Percentiles rank a stretch among this genome's conserved stretches.
Evolutionary conservation across 1,140 invertebrate genomes (phyloP).

Genomic region (Hestina assimilis): DNA sequence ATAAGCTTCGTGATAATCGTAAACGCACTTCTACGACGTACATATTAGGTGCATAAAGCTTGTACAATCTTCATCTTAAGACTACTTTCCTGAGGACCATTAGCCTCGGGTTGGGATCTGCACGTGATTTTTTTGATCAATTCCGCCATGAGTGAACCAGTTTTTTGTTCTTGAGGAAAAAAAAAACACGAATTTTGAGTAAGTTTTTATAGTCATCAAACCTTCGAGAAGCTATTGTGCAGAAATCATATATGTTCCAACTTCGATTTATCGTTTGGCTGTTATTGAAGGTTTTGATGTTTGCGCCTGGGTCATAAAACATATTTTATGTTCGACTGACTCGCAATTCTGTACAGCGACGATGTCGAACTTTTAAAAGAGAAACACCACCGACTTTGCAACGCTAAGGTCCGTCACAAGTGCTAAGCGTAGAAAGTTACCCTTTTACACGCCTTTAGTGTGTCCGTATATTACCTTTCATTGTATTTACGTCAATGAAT

Average conservation of each 20-base stretch:
- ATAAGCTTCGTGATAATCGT: slow-evolving; percentile 61
- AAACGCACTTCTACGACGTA: slow-evolving; percentile 32
- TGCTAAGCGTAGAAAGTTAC: slow-evolving; percentile 69
- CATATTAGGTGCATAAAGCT: slow-evolving; percentile 30
- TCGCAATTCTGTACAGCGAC: slow-evolving; percentile 46
- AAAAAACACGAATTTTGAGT: slow-evolving; percentile 16
- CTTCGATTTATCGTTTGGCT: slow-evolving; percentile 57
- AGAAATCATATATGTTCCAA: slow-evolving; percentile 21
- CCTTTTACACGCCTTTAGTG: slow-evolving; percentile 43
- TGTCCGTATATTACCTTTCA: slow-evolving; percentile 4
- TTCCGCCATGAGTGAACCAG: slow-evolving; percentile 29
- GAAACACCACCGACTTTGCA: slow-evolving; percentile 50
- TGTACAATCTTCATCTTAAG: slow-evolving; percentile 52
- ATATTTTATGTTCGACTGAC: slow-evolving; percentile 67
- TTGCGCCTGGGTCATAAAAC: slow-evolving; percentile 62
- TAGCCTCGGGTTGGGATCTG: slow-evolving; percentile 33
- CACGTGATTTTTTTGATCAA: slow-evolving; percentile 51
- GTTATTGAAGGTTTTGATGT: slow-evolving; percentile 66
- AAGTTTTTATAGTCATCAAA: slow-evolving; percentile 12
- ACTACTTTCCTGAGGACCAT: slow-evolving; percentile 48
- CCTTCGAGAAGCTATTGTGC: slow-evolving; percentile 12
- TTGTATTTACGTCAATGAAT: slow-evolving; percentile 7
- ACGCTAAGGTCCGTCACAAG: slow-evolving; percentile 41
- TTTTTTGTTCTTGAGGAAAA: slow-evolving; percentile 35
- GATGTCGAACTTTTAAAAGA: slow-evolving; percentile 65